Percentiles rank a stretch among this genome's conserved stretches.
Evolutionary conservation across 2,888 invertebrate genomes (phyloP).

Genomic region (Andrena haemorrhoa): DNA sequence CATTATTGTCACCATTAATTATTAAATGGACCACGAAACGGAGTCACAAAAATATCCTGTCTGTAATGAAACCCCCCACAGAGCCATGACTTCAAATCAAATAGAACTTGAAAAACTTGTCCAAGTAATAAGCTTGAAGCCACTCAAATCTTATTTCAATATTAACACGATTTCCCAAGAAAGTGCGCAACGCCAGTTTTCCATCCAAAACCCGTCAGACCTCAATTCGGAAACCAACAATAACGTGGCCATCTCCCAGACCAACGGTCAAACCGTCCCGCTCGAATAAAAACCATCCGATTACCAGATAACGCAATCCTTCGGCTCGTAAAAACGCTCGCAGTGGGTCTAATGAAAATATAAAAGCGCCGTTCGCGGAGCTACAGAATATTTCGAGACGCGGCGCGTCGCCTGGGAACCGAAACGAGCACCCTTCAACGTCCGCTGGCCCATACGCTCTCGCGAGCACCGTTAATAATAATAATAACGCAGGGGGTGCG

Average conservation of each 20-base stretch:
- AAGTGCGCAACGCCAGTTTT: neutral
- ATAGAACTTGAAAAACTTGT: no score
- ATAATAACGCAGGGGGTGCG: constrained; percentile 62
- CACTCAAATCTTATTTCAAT: neutral
- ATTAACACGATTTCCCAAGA: neutral
- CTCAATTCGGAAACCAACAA: neutral
- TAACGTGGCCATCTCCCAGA: neutral
- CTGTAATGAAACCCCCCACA: no score
- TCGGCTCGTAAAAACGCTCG: constrained; percentile 6
- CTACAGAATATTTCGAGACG: neutral
- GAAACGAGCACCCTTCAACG: constrained; percentile 12
- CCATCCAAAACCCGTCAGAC: neutral
- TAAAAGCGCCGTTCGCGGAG: constrained; percentile 12
- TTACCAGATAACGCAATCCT: constrained; percentile 9
- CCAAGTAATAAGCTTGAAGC: no score
- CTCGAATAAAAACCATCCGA: constrained; percentile 5
- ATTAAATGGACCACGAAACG: neutral
- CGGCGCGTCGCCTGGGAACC: neutral
- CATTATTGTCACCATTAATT: neutral
- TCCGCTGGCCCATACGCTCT: constrained; percentile 12
- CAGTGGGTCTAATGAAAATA: constrained; percentile 28
- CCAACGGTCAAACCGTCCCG: neutral
- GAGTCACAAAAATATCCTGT: neutral
- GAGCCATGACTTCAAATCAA: no score
- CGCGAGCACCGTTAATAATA: constrained; percentile 65